Percentiles rank a stretch among this genome's conserved stretches.
Conservation (phyloP, 2,113 vertebrate genomes). For the Triplophysa siluroides region DNA sequence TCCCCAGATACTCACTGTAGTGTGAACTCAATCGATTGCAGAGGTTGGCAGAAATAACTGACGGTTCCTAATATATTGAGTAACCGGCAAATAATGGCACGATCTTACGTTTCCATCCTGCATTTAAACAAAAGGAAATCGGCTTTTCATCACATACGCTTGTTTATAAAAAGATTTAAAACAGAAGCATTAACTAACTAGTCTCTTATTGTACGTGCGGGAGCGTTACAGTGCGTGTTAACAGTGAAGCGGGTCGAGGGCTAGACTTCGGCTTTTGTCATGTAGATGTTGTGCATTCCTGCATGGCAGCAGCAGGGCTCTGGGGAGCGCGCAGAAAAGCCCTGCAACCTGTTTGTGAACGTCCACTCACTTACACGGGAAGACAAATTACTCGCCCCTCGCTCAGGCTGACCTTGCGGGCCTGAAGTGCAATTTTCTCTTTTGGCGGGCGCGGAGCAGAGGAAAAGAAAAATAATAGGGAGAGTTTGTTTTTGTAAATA, state of each 20-base stretch:
- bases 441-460: slow-evolving; percentile 61
- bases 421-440: slow-evolving; percentile 74
- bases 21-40: slow-evolving; percentile 42
- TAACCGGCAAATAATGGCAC: slow-evolving; percentile 45
- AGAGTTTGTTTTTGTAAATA: slow-evolving; percentile 71
- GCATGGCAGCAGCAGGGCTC: slow-evolving; percentile 75
- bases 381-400: slow-evolving; percentile 74
- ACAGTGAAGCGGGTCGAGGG: slow-evolving; percentile 35
- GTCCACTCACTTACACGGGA: slow-evolving; percentile 60
- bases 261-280: slow-evolving; percentile 53
- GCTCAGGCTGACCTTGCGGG: slow-evolving; percentile 72
- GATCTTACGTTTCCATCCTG: slow-evolving; percentile 1
- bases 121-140: slow-evolving; percentile 4
- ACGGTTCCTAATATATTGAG: slow-evolving; percentile 55
- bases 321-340: slow-evolving; percentile 52
- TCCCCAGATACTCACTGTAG: slow-evolving; percentile 27
- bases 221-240: slow-evolving; percentile 45
- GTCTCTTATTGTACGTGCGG: slow-evolving; percentile 45
- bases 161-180: slow-evolving; percentile 48
- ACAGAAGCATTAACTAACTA: slow-evolving; percentile 37
- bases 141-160: no score
- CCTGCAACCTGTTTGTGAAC: slow-evolving; percentile 51
- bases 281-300: slow-evolving; percentile 73
- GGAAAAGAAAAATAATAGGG: slow-evolving; percentile 62
- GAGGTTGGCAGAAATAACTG: slow-evolving; percentile 45